phyloP scores from a whole-genome alignment of 2,113 vertebrate genomes.

The Nannospalax galili region DNA sequence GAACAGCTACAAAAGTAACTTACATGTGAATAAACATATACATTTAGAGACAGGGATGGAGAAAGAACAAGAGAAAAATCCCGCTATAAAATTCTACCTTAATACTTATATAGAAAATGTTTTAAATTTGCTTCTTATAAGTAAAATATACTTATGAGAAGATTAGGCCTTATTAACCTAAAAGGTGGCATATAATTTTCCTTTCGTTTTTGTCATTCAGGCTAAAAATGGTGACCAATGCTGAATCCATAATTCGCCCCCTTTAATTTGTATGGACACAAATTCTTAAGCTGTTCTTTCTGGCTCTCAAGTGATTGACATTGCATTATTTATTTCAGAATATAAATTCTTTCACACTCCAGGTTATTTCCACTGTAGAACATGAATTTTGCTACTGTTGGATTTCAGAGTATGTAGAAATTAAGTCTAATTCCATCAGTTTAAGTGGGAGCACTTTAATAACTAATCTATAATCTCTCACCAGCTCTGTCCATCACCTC shows the following conservation, averaged over 20 bases:
- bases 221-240: background rate
- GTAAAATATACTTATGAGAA: conserved; percentile 3
- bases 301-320: background rate
- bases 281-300: background rate
- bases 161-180: background rate
- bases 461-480: background rate
- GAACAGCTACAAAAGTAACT: too few species aligned
- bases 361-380: background rate
- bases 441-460: background rate
- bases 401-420: background rate
- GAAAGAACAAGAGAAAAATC: background rate
- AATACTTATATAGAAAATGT: background rate
- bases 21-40: too few species aligned
- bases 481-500: too few species aligned
- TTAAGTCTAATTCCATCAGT: background rate
- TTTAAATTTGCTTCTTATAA: background rate
- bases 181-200: background rate
- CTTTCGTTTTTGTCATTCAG: background rate
- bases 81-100: background rate
- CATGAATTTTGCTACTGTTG: background rate
- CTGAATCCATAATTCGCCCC: background rate
- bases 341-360: background rate
- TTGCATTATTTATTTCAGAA: background rate
- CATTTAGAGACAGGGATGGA: background rate
- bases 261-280: background rate